Conservation (phyloP, 2,888 invertebrate species). For the Ormyrus pomaceus region DNA sequence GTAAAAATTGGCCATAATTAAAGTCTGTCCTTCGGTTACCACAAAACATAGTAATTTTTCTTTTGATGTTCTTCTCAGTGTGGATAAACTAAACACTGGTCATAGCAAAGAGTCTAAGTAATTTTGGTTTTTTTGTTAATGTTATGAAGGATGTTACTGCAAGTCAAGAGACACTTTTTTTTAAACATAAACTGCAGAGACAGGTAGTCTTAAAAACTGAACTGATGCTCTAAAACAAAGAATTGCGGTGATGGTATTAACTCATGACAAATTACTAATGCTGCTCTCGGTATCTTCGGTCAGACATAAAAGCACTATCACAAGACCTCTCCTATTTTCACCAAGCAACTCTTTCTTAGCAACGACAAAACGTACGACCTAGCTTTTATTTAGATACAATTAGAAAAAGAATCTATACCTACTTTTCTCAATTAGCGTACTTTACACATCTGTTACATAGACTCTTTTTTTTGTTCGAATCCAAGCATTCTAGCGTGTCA, state of each 20-base stretch:
- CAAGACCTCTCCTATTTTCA: constrained; percentile 55
- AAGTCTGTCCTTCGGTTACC: too few species aligned
- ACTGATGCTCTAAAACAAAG: constrained; percentile 61
- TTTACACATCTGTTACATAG: constrained; percentile 15
- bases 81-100: constrained; percentile 2
- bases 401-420: constrained; percentile 34
- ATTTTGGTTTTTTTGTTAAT: constrained; percentile 20
- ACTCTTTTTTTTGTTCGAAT: constrained; percentile 5
- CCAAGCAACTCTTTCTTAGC: constrained; percentile 41
- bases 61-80: too few species aligned
- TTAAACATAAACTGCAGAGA: constrained; percentile 14
- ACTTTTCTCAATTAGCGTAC: constrained; percentile 31
- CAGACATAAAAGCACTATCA: constrained; percentile 60
- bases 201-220: constrained; percentile 39
- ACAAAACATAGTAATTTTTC: too few species aligned
- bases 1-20: too few species aligned
- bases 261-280: constrained; percentile 71
- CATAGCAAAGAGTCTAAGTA: not conserved
- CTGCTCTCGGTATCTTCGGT: constrained; percentile 72
- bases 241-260: constrained; percentile 74
- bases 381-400: constrained; percentile 42
- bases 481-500: constrained; percentile 41
- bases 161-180: constrained; percentile 52
- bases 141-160: constrained; percentile 51
- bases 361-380: constrained; percentile 45